Evolutionary conservation across 2,888 invertebrate species (phyloP).

Genomic region (Ernsta delagoae): DNA sequence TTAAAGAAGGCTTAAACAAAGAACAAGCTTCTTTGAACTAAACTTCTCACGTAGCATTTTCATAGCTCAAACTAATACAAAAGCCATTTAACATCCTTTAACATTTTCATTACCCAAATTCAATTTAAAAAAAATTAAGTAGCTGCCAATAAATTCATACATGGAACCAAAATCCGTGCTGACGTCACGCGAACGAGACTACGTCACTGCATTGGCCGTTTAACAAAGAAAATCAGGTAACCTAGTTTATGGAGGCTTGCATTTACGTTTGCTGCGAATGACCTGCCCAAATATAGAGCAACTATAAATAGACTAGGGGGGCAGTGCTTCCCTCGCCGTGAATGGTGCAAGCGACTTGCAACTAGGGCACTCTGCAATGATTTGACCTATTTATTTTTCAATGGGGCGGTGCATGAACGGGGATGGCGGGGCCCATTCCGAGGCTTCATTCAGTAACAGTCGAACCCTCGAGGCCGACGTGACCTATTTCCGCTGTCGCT

Average conservation of each 20-base stretch:
- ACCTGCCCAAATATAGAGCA: slow-evolving; percentile 82
- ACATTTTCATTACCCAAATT: not conserved
- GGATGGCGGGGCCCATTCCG: slow-evolving; percentile 68
- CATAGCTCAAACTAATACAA: not conserved
- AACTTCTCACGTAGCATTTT: not conserved
- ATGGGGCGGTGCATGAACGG: slow-evolving; percentile 80
- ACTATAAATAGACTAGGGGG: slow-evolving; percentile 71
- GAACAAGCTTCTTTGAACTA: not conserved
- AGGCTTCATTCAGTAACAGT: slow-evolving; percentile 79
- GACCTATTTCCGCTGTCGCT: slow-evolving; percentile 60
- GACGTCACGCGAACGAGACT: slow-evolving; percentile 68
- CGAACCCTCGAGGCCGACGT: slow-evolving; percentile 72
- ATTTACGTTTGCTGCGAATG: slow-evolving; percentile 75
- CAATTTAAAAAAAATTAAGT: slow-evolving; percentile 7
- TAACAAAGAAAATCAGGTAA: slow-evolving; percentile 82
- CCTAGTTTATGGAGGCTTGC: slow-evolving; percentile 78
- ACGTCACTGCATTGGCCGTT: slow-evolving; percentile 70
- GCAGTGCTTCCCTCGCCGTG: slow-evolving; percentile 59
- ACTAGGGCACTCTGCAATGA: slow-evolving; percentile 79
- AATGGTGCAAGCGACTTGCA: slow-evolving; percentile 74
- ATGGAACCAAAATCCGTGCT: slow-evolving; percentile 43
- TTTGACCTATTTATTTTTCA: slow-evolving; percentile 84
- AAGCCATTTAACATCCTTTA: not conserved
- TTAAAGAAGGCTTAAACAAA: slow-evolving; percentile 11
- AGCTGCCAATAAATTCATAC: slow-evolving; percentile 33